phyloP scores from a whole-genome alignment of 2,113 vertebrate species.

The Anguilla japonica region DNA sequence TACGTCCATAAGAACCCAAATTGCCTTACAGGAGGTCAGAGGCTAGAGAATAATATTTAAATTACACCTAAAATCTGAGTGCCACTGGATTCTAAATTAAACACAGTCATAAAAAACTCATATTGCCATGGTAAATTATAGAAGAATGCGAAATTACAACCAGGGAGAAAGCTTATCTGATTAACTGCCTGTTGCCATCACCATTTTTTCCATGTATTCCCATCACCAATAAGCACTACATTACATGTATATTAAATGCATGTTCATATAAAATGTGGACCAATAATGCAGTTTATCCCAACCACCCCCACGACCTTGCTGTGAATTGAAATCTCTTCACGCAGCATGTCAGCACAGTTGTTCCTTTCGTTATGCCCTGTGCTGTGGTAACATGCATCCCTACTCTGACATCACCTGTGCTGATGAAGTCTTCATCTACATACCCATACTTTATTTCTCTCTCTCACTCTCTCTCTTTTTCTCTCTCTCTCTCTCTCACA shows the following conservation, averaged over 20 bases:
- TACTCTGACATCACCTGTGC: background rate
- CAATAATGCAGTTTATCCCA: background rate
- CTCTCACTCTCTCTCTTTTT: no score
- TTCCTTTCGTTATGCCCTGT: background rate
- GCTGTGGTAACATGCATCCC: background rate
- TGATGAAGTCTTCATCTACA: no score
- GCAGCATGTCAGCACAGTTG: background rate
- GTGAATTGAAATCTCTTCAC: background rate
- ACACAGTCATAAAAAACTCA: background rate
- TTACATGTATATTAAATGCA: constrained; percentile 8
- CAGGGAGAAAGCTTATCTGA: background rate
- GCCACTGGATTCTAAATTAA: background rate
- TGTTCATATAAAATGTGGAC: constrained; percentile 2
- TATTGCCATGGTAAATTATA: background rate
- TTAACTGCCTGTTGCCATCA: background rate
- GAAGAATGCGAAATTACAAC: background rate
- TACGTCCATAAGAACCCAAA: background rate
- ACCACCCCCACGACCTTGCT: background rate
- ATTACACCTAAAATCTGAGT: background rate
- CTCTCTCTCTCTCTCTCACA: no score
- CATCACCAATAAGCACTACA: background rate
- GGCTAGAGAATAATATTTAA: background rate
- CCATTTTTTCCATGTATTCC: background rate
- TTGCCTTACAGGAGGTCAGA: background rate
- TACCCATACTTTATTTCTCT: no score